phyloP scores from a whole-genome alignment of 2,797 vertebrate genomes.

The Garrulus glandarius region DNA sequence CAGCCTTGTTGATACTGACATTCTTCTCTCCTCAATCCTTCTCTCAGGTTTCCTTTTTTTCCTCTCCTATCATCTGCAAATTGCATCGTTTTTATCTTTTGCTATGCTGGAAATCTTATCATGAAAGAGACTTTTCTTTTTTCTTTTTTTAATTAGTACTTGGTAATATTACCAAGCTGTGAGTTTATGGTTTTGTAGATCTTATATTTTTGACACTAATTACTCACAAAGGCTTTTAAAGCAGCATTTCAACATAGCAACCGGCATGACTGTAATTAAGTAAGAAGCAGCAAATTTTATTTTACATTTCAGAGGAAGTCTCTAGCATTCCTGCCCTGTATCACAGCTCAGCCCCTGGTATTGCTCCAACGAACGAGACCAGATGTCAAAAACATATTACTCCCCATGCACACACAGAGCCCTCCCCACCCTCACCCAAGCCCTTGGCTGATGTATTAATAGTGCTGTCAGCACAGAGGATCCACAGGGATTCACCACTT shows the following conservation, averaged over 20 bases:
- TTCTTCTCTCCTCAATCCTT: background rate
- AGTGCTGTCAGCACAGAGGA: constrained; percentile 19
- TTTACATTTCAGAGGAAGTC: background rate
- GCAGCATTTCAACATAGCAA: constrained; percentile 73
- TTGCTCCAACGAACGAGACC: background rate
- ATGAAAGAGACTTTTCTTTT: constrained; percentile 69
- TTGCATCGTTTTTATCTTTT: constrained; percentile 60
- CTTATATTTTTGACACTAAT: constrained; percentile 81
- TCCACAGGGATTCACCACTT: constrained; percentile 53
- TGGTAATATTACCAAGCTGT: constrained; percentile 76
- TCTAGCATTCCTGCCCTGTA: background rate
- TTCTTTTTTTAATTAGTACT: constrained; percentile 80
- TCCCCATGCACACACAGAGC: background rate
- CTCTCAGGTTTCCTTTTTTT: background rate
- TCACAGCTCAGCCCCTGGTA: background rate
- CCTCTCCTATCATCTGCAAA: constrained; percentile 4
- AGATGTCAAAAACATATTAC: background rate
- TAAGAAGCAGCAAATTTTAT: constrained; percentile 16
- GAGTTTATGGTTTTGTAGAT: constrained; percentile 80
- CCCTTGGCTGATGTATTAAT: constrained; percentile 42
- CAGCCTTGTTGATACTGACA: constrained; percentile 19
- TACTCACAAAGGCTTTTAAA: constrained; percentile 79
- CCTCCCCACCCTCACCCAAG: constrained; percentile 5
- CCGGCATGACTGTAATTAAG: constrained; percentile 72
- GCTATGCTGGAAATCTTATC: constrained; percentile 65